Evolutionary conservation across 2,888 invertebrate species (phyloP), one percentile per base, ranked within the genome.

Genomic region (Nyleta sp.): DNA sequence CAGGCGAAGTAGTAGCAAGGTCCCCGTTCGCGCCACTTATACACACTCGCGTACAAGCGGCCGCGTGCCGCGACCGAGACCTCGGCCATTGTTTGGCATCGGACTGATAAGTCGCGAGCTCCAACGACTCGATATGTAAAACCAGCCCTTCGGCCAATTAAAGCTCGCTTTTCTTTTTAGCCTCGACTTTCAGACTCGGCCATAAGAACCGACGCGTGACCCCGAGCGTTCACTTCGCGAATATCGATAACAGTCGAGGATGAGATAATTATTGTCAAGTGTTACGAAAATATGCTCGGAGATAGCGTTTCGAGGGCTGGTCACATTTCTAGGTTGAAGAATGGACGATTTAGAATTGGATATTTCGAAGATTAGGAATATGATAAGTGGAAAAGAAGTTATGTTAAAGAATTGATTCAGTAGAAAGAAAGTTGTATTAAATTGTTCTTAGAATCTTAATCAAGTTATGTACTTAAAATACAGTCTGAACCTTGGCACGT

Each of bases 1-100:
- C 76, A 78, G 81, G 82, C 73, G 78, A 84, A 85, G 83, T 83
- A 83, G 82, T 84, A 52, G 83, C 86, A 86, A 87, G 88, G 88
- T 87, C 84, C 83, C 81, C 46, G 68, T 75, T 80, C 75, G 71
- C 81, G 83, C 18, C 31, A 40, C 71, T 60, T 52, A 35, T 48
- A 55, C 18, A 22, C 15, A 18, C 33, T 38, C 40, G 38, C 40
- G 57, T 35, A 57, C 60, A 72, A 48, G 70, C 75, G 20, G 24
- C 80, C 78, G 76, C 65, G 64, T 83, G 84, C 59, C 57, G 59
- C 80, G 78, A 75, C 80, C 80, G 75, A 80, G 80, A 78, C 80
- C 78, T 80, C 80, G 79, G 64, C 55, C 40, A 22, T 38, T 59
- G 50, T 72, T 76, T 68, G 74, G 38, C 68, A 73, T 62, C 48